Percentiles rank a stretch among this genome's conserved stretches.
Conservation (phyloP, 2,888 invertebrate genomes). For the Pseudeuparius sepicola region DNA sequence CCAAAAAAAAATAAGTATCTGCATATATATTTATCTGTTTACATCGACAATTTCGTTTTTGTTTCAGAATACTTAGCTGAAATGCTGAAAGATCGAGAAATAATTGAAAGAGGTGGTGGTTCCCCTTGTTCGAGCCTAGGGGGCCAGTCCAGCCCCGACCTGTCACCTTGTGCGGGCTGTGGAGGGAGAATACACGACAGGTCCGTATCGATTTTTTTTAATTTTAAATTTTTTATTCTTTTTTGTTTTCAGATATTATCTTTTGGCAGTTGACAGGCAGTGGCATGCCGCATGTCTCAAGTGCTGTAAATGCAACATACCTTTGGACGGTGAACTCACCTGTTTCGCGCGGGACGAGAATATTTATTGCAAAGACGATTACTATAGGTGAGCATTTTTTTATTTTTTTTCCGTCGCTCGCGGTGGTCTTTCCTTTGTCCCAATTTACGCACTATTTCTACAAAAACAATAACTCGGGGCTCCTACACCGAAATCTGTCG, state of each 20-base stretch:
- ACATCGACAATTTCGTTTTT: constrained; percentile 4
- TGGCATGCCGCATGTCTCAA: constrained; percentile 82
- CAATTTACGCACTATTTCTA: no score
- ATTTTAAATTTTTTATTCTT: background rate
- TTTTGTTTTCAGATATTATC: constrained; percentile 41
- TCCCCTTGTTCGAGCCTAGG: constrained; percentile 39
- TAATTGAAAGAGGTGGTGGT: constrained; percentile 43
- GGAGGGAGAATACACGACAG: constrained; percentile 50
- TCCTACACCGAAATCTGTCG: no score
- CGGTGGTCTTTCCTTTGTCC: no score
- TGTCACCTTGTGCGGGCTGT: constrained; percentile 49
- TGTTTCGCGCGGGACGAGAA: constrained; percentile 84
- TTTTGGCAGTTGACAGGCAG: constrained; percentile 77
- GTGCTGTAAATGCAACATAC: constrained; percentile 77
- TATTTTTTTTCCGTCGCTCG: background rate
- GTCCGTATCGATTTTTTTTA: no score
- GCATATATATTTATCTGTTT: no score
- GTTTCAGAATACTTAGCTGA: constrained; percentile 11
- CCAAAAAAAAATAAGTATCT: no score
- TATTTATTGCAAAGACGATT: constrained; percentile 92
- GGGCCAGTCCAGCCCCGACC: constrained; percentile 34
- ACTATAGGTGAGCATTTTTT: constrained; percentile 62
- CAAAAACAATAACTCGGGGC: no score
- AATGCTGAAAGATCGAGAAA: constrained; percentile 62
- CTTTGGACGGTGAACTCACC: constrained; percentile 75